phyloP scores from a whole-genome alignment of 1,140 invertebrate genomes.

The Papilio aristodemus region DNA sequence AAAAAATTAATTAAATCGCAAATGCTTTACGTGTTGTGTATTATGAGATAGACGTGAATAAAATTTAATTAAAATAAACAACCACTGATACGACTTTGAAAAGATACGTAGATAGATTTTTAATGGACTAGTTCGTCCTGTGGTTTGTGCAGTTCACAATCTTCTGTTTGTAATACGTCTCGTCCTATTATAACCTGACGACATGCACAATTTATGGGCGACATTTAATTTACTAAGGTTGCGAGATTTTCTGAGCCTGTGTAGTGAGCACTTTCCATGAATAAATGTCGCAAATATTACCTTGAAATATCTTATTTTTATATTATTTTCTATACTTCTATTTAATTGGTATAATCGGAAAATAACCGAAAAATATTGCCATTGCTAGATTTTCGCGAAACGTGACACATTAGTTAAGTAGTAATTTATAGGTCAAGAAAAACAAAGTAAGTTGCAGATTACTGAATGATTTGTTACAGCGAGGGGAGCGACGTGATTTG shows the following conservation, averaged over 20 bases:
- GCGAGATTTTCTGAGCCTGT: background rate
- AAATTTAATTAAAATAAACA: too few relatives aligned
- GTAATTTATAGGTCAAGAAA: background rate
- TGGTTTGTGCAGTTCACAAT: too few relatives aligned
- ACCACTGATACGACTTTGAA: too few relatives aligned
- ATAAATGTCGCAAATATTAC: background rate
- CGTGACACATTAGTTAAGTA: background rate
- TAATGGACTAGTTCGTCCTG: too few relatives aligned
- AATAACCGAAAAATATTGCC: background rate
- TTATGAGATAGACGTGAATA: too few relatives aligned
- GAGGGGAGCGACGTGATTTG: background rate
- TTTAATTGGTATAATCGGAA: background rate
- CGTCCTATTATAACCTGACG: too few relatives aligned
- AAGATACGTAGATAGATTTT: too few relatives aligned
- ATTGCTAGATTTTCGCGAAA: background rate
- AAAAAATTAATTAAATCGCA: too few relatives aligned
- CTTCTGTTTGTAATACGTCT: too few relatives aligned
- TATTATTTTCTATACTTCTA: too few relatives aligned
- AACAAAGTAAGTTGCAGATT: background rate
- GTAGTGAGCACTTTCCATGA: background rate
- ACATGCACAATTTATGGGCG: too few relatives aligned
- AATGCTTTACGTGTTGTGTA: too few relatives aligned
- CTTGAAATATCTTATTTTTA: slow-evolving; percentile 2
- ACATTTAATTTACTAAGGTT: background rate
- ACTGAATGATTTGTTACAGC: slow-evolving; percentile 3